Conservation (phyloP, 2,888 invertebrate genomes). For the Piscicola geometra region DNA sequence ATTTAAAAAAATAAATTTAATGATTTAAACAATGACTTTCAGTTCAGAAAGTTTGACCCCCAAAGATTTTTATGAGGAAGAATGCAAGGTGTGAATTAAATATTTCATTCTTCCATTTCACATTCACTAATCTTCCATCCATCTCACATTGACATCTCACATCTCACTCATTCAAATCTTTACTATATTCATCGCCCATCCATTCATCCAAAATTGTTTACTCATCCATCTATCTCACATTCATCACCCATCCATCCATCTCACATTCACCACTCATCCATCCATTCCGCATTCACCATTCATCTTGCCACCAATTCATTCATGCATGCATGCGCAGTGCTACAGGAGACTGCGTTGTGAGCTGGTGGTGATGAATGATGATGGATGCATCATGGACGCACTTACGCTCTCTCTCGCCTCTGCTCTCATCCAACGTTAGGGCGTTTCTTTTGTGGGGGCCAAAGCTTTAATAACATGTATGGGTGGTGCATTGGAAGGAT, state of each 20-base stretch:
- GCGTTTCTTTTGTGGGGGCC: not conserved
- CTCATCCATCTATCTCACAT: too few species aligned
- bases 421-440: constrained; percentile 10
- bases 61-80: not conserved
- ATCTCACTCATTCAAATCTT: too few species aligned
- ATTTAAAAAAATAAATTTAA: too few species aligned
- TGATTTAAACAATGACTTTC: not conserved
- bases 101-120: not conserved
- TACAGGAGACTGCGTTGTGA: constrained; percentile 12
- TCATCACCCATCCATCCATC: too few species aligned
- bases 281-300: too few species aligned
- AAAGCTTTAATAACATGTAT: too few species aligned
- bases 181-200: too few species aligned
- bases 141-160: too few species aligned
- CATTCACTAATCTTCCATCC: too few species aligned
- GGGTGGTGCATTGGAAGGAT: too few species aligned
- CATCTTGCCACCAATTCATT: too few species aligned
- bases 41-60: not conserved
- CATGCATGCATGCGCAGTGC: not conserved
- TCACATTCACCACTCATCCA: too few species aligned
- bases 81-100: not conserved
- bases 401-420: constrained; percentile 1
- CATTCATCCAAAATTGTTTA: not conserved
- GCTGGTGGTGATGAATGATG: constrained; percentile 18
- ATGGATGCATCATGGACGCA: constrained; percentile 20